These are phyloP conservation scores for Pteronotus mesoamericanus DNA, from an alignment of 2,797 vertebrate species.

Conservation along the genomic window DNA sequence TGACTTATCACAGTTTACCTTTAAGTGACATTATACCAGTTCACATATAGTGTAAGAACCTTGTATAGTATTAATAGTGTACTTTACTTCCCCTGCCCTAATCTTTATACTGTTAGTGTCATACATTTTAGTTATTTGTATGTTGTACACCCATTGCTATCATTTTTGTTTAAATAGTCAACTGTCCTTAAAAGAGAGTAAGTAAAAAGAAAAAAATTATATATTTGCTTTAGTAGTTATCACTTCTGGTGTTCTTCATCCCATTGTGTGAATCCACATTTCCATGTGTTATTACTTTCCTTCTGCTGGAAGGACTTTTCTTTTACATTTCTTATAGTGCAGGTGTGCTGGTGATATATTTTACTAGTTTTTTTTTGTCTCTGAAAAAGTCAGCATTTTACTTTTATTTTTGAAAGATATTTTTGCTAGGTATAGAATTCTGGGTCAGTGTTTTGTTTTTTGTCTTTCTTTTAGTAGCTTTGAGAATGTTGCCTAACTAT, in stretches of 20 bases:
- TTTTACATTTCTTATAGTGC: background rate
- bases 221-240: background rate
- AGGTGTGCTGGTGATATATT: background rate
- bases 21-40: background rate
- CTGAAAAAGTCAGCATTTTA: background rate
- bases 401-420: background rate
- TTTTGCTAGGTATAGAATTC: background rate
- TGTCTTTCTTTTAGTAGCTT: background rate
- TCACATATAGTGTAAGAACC: background rate
- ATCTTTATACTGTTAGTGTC: background rate
- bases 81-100: background rate
- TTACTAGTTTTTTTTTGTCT: background rate
- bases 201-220: background rate
- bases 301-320: background rate
- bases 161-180: background rate
- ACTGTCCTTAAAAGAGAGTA: background rate
- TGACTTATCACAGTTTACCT: background rate
- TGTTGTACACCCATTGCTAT: background rate
- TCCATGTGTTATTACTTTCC: background rate
- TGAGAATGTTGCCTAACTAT: background rate
- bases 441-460: background rate
- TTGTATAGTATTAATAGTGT: background rate
- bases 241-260: background rate
- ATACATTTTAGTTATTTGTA: background rate
- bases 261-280: background rate